Base-by-base conservation (phyloP, 2,113 vertebrate species). In the Archocentrus centrarchus region DNA sequence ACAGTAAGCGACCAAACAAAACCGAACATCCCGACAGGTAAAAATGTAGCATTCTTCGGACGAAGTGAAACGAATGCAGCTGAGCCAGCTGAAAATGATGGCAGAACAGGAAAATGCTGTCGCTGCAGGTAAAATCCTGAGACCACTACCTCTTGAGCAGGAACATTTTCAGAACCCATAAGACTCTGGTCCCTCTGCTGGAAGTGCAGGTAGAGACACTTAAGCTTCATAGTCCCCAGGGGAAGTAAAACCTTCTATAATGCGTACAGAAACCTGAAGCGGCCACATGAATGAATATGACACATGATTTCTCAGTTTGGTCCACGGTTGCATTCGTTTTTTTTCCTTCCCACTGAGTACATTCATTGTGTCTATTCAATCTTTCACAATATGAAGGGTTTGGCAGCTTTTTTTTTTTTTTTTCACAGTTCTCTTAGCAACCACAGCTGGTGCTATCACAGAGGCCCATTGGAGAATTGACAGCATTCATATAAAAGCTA, bases 341-440 rank as follows among this genome's bases (percentile, higher is more conserved):
- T 77, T 62, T 44, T 62, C 11, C 64, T 62, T 64, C 15, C 75
- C 15, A n/a, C 61, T 15, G 41, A 64, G 27, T 10, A 15, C 15
- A 20, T 59, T 88, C 59, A 77, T 63, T 50, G 66, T 70, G 35
- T 59, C 79, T 70, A 87, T 84, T 88, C 60, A 81, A 78, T 77
- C 53, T 20, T n/a, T n/a, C 50, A 39, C 30, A 75, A 63, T 22
- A 79, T 78, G 75, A 80, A 20, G 39, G 32, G 73, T 84, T 63
- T 70, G 79, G 60, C 63, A 73, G 68, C n/a, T 75, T 66, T 70
- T 82, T 61, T 37, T 37, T 39, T 39, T 39, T 39, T 39, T 39
- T 10, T 75, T 73, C 77, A 58, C 76, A 35, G 50, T 66, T 86
- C 75, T 84, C 81, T 76, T 79, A 68, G 86, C 80, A 87, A 87